Percentiles rank a stretch among this genome's conserved stretches.
Conservation (phyloP, 2,797 vertebrate species). For the Xenentodon cancila region DNA sequence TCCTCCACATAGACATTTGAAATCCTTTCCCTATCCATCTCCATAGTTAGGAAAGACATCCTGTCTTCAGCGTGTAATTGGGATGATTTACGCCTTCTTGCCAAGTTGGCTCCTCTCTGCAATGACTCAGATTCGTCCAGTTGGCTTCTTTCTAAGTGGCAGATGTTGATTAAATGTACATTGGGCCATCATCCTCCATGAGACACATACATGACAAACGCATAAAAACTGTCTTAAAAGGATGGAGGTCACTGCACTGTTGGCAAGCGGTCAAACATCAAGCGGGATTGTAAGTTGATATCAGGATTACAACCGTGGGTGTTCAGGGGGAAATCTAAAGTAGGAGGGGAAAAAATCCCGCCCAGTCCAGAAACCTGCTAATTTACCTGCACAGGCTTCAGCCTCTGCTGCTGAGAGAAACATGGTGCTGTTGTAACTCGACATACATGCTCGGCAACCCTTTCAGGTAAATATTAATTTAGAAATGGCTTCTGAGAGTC, state of each 20-base stretch:
- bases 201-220: slow-evolving; percentile 47
- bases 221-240: slow-evolving; percentile 31
- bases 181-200: slow-evolving; percentile 45
- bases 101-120: slow-evolving; percentile 71
- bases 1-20: slow-evolving; percentile 54
- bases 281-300: background rate
- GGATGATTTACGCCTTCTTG: slow-evolving; percentile 70
- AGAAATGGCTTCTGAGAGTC: slow-evolving; percentile 20
- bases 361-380: background rate
- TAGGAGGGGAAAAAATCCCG: background rate
- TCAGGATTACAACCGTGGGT: slow-evolving; percentile 1
- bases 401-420: background rate
- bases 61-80: slow-evolving; percentile 74
- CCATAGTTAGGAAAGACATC: slow-evolving; percentile 77
- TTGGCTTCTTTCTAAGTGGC: slow-evolving; percentile 70
- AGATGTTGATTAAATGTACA: slow-evolving; percentile 75
- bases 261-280: background rate
- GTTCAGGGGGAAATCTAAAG: background rate
- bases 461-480: slow-evolving; percentile 45
- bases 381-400: slow-evolving; percentile 6
- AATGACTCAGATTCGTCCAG: slow-evolving; percentile 64
- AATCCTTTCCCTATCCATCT: slow-evolving; percentile 70
- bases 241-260: slow-evolving; percentile 25
- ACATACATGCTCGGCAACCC: slow-evolving; percentile 46
- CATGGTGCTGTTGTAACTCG: slow-evolving; percentile 20